These are phyloP conservation scores for Gallinago jamesoni DNA, from an alignment of 2,113 vertebrate species.

Conservation along the genomic window DNA sequence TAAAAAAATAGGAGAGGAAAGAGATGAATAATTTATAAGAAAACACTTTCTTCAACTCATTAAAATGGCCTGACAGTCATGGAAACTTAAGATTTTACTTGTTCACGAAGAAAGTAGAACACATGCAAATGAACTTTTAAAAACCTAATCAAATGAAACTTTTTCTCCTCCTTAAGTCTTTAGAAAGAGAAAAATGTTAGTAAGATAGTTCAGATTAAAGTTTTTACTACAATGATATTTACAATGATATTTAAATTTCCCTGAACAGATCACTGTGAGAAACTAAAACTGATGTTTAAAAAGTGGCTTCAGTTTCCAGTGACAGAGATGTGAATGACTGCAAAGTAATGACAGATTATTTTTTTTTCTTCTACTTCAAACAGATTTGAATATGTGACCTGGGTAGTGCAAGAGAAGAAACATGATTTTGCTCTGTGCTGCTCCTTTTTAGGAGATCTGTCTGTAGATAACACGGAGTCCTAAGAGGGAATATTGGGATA, in stretches of 20 bases:
- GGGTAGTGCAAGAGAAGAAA: not conserved
- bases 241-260: not conserved
- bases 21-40: conserved; percentile 62
- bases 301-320: not conserved
- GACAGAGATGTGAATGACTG: not conserved
- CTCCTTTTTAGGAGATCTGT: not conserved
- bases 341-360: not conserved
- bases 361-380: not conserved
- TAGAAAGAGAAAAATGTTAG: not conserved
- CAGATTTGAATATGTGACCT: not conserved
- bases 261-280: not conserved
- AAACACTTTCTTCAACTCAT: conserved; percentile 53
- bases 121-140: conserved; percentile 37
- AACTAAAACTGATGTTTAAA: not conserved
- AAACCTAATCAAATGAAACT: not conserved
- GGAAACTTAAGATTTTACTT: conserved; percentile 33
- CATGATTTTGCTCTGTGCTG: not conserved
- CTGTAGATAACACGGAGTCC: not conserved
- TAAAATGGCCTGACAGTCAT: conserved; percentile 48
- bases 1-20: not conserved
- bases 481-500: not conserved
- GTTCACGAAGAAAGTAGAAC: conserved; percentile 36
- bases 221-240: not conserved
- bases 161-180: not conserved
- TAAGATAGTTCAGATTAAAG: not conserved